phyloP scores from a whole-genome alignment of 2,797 vertebrate species.

The Hyperoplus immaculatus region DNA sequence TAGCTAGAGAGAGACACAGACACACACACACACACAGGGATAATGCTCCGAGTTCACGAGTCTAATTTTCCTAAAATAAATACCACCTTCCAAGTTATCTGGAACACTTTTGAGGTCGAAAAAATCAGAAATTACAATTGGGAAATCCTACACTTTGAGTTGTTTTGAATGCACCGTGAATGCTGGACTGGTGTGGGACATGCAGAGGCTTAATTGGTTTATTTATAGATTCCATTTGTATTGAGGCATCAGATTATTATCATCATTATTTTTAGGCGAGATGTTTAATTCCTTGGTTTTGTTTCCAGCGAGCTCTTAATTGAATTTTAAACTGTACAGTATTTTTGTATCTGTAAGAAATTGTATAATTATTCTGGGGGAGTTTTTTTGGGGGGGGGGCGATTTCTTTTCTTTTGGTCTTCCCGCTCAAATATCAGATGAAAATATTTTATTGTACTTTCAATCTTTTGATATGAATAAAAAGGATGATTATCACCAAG shows the following conservation, averaged over 20 bases:
- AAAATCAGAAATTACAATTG: no score
- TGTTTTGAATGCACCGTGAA: background rate
- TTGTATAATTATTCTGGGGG: constrained; percentile 52
- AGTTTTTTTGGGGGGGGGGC: constrained; percentile 40
- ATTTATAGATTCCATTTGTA: constrained; percentile 56
- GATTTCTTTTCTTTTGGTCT: constrained; percentile 73
- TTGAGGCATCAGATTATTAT: background rate
- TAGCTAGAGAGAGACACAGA: no score
- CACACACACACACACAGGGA: no score
- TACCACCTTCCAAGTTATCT: no score
- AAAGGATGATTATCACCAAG: constrained; percentile 50
- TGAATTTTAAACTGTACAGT: constrained; percentile 84
- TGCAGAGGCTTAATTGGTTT: constrained; percentile 70
- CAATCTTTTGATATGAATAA: constrained; percentile 81
- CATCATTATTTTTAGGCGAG: background rate
- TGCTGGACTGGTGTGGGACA: constrained; percentile 45
- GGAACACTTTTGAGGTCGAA: no score
- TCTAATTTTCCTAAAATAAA: no score
- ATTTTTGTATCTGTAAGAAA: constrained; percentile 86
- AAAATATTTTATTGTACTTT: constrained; percentile 85
- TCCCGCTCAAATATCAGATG: constrained; percentile 84
- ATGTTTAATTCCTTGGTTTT: background rate
- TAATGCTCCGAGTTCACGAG: no score
- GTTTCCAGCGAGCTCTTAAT: constrained; percentile 40
- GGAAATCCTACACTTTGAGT: background rate